Conservation (phyloP, 1,140 invertebrate genomes). For the Hesperophylax magnus region DNA sequence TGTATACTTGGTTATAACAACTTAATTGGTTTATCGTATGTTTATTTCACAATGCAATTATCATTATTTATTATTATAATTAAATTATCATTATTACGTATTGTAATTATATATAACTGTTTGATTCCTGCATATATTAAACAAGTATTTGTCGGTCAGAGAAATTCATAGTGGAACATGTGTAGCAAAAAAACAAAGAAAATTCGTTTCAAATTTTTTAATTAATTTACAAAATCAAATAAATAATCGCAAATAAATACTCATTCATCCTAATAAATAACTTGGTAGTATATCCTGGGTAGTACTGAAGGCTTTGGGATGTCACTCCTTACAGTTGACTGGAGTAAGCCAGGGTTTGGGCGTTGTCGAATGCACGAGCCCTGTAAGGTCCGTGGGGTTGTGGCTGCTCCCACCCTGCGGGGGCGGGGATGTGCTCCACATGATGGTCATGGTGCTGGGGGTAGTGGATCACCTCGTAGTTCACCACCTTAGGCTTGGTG, state of each 20-base stretch:
- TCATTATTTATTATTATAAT: no score
- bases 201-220: background rate
- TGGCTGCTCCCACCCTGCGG: constrained; percentile 72
- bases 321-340: constrained; percentile 67
- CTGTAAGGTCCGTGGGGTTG: constrained; percentile 75
- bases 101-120: no score
- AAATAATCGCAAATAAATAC: constrained; percentile 14
- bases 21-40: no score
- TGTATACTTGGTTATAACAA: no score
- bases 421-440: constrained; percentile 70
- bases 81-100: no score
- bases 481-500: constrained; percentile 85
- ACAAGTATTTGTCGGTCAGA: no score
- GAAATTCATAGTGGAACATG: no score
- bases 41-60: no score
- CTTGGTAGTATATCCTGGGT: background rate
- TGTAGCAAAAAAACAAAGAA: background rate
- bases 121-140: no score
- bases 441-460: constrained; percentile 84
- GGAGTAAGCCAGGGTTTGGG: constrained; percentile 78
- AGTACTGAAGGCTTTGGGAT: background rate
- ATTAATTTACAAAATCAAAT: constrained; percentile 13
- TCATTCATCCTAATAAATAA: constrained; percentile 12
- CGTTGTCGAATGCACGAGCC: constrained; percentile 66
- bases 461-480: constrained; percentile 88